These are phyloP conservation scores for Buteo buteo DNA, from an alignment of 2,113 vertebrate genomes.

Conservation along the genomic window DNA sequence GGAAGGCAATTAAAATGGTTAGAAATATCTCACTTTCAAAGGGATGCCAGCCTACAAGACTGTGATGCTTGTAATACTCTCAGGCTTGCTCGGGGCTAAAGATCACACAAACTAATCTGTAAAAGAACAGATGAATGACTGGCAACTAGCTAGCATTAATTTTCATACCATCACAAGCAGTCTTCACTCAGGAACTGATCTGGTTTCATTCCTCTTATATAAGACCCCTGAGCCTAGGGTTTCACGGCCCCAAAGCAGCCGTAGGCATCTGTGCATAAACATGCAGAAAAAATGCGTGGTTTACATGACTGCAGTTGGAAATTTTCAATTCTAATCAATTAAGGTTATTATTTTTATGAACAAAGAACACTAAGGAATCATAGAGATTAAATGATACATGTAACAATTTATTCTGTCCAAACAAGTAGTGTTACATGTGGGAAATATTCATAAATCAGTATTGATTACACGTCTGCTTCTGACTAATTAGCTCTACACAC, in stretches of 20 bases:
- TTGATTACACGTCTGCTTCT: conserved; percentile 1
- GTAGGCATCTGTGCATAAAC: not conserved
- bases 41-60: not conserved
- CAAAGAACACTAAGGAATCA: not conserved
- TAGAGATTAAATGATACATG: not conserved
- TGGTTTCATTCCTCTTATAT: not conserved
- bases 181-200: not conserved
- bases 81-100: not conserved
- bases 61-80: not conserved
- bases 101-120: conserved; percentile 45
- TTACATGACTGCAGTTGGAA: not conserved
- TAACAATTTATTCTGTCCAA: conserved; percentile 18
- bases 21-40: not conserved
- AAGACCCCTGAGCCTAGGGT: not conserved
- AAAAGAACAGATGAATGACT: conserved; percentile 21
- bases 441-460: conserved; percentile 19
- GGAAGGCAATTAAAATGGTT: conserved; percentile 21
- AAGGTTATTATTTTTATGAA: not conserved
- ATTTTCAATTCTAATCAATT: not conserved
- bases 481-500: not conserved
- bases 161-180: conserved; percentile 5
- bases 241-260: not conserved
- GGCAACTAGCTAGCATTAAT: conserved; percentile 18
- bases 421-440: not conserved
- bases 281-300: not conserved